Evolutionary conservation across 92 coral and sea anemone species (phyloP), one percentile per base, ranked within the genome.

Genomic region (Porites divaricata): DNA sequence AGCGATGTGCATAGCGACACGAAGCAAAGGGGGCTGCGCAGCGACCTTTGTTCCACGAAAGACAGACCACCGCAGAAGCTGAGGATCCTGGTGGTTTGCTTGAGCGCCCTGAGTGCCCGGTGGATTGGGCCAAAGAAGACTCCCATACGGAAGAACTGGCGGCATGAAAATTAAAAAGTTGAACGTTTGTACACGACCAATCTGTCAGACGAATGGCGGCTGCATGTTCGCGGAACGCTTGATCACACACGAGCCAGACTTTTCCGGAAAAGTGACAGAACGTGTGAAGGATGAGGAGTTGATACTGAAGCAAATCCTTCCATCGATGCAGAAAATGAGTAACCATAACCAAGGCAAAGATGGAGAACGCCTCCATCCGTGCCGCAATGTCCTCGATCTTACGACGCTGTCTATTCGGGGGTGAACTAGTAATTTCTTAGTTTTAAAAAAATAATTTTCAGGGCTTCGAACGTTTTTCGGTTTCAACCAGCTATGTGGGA

Each of bases 1-100:
- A 66, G 59, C 21, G 50, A 45, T 69, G 85, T 74, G 72, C 58
- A 56, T 53, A 86, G n/a, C 77, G 76, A 63, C 85, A 78, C 1
- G 72, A 48, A 1, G 70, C 24, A 22, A 21, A 54, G 6, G 70
- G 78, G 16, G 85, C 81, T 16, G 84, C 51, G 48, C 89, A 86
- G 9, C 68, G 54, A 56, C 82, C 87, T 6, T 58, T 28, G 65
- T 71, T 71, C 76, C 76, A 71, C 25, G 76, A 71, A 71, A 71
- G 0, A 28, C 1, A 13, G 50, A n/a, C n/a, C n/a, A n/a, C n/a
- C n/a, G n/a, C n/a, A n/a, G n/a, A n/a, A n/a, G n/a, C n/a, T n/a
- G n/a, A n/a, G n/a, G n/a, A n/a, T n/a, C n/a, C n/a, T n/a, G n/a
- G n/a, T n/a, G n/a, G n/a, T n/a, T n/a, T n/a, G n/a, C n/a, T n/a